Percentiles rank a stretch among this genome's conserved stretches.
phyloP scores from a whole-genome alignment of 2,888 invertebrate genomes.

The Andrena bicolor region DNA sequence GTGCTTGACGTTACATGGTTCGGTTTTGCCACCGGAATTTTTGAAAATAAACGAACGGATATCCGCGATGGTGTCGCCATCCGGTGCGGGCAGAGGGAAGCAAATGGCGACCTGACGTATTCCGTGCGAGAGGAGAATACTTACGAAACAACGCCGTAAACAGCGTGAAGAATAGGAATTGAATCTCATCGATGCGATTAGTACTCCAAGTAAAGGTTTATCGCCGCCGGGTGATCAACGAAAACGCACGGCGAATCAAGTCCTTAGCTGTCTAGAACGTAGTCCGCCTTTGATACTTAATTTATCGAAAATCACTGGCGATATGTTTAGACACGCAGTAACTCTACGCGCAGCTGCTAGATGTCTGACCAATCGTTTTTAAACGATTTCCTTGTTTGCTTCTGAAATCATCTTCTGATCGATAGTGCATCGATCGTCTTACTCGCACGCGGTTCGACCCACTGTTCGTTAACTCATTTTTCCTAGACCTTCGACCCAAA shows the following conservation, averaged over 20 bases:
- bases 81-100: constrained; percentile 11
- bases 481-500: background rate
- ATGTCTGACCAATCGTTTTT: constrained; percentile 47
- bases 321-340: constrained; percentile 25
- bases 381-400: background rate
- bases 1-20: background rate
- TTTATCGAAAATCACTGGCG: constrained; percentile 16
- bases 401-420: background rate
- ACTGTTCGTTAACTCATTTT: background rate
- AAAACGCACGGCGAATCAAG: background rate
- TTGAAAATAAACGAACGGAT: constrained; percentile 22
- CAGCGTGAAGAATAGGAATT: constrained; percentile 23
- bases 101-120: background rate
- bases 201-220: background rate
- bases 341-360: constrained; percentile 27
- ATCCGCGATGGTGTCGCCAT: constrained; percentile 1
- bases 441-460: no score
- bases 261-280: background rate
- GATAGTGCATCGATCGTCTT: constrained; percentile 3
- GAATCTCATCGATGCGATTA: constrained; percentile 49
- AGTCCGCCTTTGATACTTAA: background rate
- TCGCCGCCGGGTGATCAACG: background rate
- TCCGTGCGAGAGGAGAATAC: constrained; percentile 29
- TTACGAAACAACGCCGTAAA: constrained; percentile 57
- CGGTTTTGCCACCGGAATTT: background rate